Conservation (phyloP, 2,797 vertebrate species). For the Gobio occitaniae region DNA sequence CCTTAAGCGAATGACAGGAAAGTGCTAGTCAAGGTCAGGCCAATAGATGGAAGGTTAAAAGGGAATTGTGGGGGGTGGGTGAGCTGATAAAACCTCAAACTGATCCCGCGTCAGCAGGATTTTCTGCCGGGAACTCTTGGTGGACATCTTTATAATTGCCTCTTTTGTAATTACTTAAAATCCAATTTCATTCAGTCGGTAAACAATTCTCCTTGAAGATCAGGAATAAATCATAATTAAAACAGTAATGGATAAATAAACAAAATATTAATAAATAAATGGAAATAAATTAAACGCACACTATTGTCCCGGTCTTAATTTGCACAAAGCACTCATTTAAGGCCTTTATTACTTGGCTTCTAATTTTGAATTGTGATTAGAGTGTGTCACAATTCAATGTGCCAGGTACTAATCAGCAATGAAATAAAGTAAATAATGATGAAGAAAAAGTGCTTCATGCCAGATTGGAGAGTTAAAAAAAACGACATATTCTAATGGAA, state of each 20-base stretch:
- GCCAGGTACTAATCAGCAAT: slow-evolving; percentile 38
- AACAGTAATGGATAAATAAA: slow-evolving; percentile 35
- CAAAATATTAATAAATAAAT: slow-evolving; percentile 59
- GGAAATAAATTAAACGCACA: slow-evolving; percentile 48
- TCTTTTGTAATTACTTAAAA: slow-evolving; percentile 55
- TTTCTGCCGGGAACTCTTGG: slow-evolving; percentile 32
- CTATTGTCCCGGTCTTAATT: slow-evolving; percentile 52
- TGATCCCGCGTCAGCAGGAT: slow-evolving; percentile 20
- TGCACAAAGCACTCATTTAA: slow-evolving; percentile 54
- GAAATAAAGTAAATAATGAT: slow-evolving; percentile 29
- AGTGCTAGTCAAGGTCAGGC: slow-evolving; percentile 59
- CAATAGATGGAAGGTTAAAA: slow-evolving; percentile 53
- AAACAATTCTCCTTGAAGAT: slow-evolving; percentile 53
- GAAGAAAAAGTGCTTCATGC: slow-evolving; percentile 31
- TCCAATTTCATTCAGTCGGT: slow-evolving; percentile 58
- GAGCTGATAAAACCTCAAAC: slow-evolving; percentile 48
- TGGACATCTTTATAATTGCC: slow-evolving; percentile 43
- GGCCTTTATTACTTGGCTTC: slow-evolving; percentile 48
- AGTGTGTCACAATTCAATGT: slow-evolving; percentile 36
- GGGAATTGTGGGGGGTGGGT: slow-evolving; percentile 31
- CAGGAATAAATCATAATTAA: slow-evolving; percentile 38
- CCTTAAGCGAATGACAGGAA: slow-evolving; percentile 44
- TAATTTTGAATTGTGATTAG: slow-evolving; percentile 44
- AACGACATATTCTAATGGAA: slow-evolving; percentile 40
- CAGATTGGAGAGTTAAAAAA: slow-evolving; percentile 12